Evolutionary conservation across 2,113 vertebrate genomes (phyloP), one percentile per base, ranked within the genome.

Genomic region (Gnathonemus longibarbis): DNA sequence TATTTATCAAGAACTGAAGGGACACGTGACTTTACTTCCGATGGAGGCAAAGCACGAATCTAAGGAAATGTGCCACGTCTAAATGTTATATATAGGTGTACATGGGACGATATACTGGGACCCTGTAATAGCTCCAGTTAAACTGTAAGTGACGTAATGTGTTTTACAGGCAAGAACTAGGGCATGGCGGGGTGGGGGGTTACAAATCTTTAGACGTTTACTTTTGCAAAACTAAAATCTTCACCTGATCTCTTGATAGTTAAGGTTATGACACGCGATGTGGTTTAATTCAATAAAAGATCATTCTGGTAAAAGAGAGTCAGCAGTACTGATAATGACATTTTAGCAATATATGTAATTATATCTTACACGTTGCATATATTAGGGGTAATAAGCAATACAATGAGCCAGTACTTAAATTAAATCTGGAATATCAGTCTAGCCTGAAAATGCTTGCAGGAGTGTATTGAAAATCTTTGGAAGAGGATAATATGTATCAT

Each of bases 141-240:
- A 84, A 48, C 83, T 84, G 83, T 48, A 45, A 21, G n/a, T 87
- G 85, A 87, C 49, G 85, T 87, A 52, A 56, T 53, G 85, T 9
- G 48, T 35, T 56, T 10, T 53, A 87, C 27, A n/a, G 31, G 31
- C 85, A 53, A 56, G 48, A 56, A 42, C 49, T 56, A 35, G 85
- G 50, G 17, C 85, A n/a, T 19, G 83, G 6, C 0, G 39, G 39
- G 83, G 6, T 21, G 45, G 83, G 9, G 83, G 21, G 8, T 48
- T 48, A 11, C 24, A 84, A 24, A 84, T 24, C 80, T 84, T 24
- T 45, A 84, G 83, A 48, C 21, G 83, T 42, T 80, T 19, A 35
- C 31, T 39, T 80, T 42, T 17, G 15, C 74, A 42, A 35, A 70
- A 39, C 35, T 42, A 7, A 74, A 31, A 88, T 27, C 66, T 85